Evolutionary conservation across 2,888 invertebrate species (phyloP), one percentile per base, ranked within the genome.

Genomic region (Phytoseiulus persimilis): DNA sequence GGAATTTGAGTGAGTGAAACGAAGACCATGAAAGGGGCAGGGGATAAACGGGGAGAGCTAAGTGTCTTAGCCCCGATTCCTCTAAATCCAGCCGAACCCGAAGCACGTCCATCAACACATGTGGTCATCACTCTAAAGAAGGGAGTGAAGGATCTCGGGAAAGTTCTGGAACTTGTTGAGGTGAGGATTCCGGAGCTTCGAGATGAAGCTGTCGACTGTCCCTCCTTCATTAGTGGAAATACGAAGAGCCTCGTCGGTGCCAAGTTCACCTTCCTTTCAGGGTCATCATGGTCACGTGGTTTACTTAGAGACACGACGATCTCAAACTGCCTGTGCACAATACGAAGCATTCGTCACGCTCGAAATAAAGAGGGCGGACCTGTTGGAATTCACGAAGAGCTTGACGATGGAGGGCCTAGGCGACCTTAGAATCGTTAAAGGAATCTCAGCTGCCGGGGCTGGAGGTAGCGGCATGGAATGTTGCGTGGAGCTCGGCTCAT

Each of bases 81-180:
- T 84, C 33, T 11, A 84, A 33, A 84, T 31, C 0, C 84, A 18
- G 33, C 18, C 31, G 84, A 84, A 89, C 18, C 23, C 18, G 89
- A 84, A 14, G 31, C 33, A 9, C 39, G 39, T 9, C 28, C 32
- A 84, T 84, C 84, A 23, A 84, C 84, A 1, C 84, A 91, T 83
- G 92, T 98, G 90, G 94, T 98, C 90, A 94, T 98, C 90, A 95
- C 96, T 91, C 94, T 98, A 93, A 95, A 96, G 91, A 98, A 98
- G 92, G 96, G 96, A 90, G 96, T 97, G 94, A 95, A 95, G 91
- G 95, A 96, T 11, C 94, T 98, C 91, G 95, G 97, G 0, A 95
- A 96, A 92, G 96, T 98, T 91, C 94, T 98, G 83, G 97, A 97
- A 93, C 95, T 96, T 90, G 95, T 98, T 92, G 98, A 98, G 92